Conservation (phyloP, 30 jellyfish, hydroid and myxozoan genomes). For the Chrysaora quinquecirrha region DNA sequence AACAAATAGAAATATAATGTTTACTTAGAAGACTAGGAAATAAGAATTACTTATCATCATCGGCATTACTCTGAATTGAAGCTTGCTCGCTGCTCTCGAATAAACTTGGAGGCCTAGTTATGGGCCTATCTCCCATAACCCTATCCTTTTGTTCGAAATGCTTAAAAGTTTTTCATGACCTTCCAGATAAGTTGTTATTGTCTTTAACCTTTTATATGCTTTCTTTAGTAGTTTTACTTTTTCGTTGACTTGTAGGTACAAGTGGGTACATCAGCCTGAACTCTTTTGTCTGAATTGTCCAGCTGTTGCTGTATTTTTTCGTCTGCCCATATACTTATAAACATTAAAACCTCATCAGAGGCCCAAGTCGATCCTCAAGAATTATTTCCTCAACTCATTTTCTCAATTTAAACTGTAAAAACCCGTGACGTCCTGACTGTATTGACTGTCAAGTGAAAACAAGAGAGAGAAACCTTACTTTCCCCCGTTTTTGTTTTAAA, state of each 20-base stretch:
- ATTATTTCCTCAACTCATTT: not conserved
- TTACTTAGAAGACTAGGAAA: too few relatives aligned
- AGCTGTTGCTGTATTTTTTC: not conserved
- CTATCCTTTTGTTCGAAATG: not conserved
- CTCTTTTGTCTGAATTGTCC: not conserved
- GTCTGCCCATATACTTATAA: not conserved
- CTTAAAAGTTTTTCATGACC: not conserved
- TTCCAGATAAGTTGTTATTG: not conserved
- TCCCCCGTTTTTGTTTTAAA: not conserved
- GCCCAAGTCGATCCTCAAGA: not conserved
- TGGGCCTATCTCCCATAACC: conserved; percentile 11
- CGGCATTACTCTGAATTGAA: too few relatives aligned
- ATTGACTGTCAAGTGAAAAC: not conserved
- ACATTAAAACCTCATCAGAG: not conserved
- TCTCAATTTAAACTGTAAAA: not conserved
- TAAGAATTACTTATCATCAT: too few relatives aligned
- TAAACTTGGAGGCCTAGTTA: too few relatives aligned
- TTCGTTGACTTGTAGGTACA: too few relatives aligned
- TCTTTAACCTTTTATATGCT: conserved; percentile 1
- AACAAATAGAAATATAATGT: too few relatives aligned
- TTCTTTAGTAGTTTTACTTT: not conserved
- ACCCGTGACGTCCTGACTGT: not conserved
- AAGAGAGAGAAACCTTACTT: conserved; percentile 5
- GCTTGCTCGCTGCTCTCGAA: too few relatives aligned
- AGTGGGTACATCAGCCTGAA: too few relatives aligned